Percentiles rank a stretch among this genome's conserved stretches.
These are phyloP conservation scores for Drosophila saltans DNA, from an alignment of 1,140 invertebrate species.

Conservation along the genomic window DNA sequence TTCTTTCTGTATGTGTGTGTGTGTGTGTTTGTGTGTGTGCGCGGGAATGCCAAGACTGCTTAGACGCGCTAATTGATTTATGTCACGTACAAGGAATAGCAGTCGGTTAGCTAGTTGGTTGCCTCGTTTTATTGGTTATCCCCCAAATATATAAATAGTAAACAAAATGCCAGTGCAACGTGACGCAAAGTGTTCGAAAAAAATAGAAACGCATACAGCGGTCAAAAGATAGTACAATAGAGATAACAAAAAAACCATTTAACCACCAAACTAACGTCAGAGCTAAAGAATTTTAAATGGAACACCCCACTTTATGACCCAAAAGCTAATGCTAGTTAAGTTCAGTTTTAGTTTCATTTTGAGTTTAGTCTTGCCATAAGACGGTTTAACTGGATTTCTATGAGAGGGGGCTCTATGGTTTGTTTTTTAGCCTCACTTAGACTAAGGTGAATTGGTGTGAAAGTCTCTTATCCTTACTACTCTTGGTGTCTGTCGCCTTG, in stretches of 20 bases:
- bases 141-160: conserved; percentile 53
- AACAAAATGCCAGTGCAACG: conserved; percentile 65
- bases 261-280: neutral
- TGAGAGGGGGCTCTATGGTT: too few relatives aligned
- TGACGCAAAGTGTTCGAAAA: conserved; percentile 58
- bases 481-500: too few relatives aligned
- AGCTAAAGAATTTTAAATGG: conserved; percentile 8
- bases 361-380: neutral
- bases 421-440: too few relatives aligned
- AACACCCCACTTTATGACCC: neutral
- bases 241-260: neutral
- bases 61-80: conserved; percentile 78
- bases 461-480: too few relatives aligned
- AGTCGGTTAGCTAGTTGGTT: conserved; percentile 14
- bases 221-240: conserved; percentile 9
- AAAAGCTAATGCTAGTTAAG: neutral
- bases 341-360: conserved; percentile 4
- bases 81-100: conserved; percentile 63
- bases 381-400: neutral
- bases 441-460: too few relatives aligned
- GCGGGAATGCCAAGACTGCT: conserved; percentile 55
- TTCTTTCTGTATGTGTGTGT: neutral
- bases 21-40: neutral
- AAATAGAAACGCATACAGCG: neutral
- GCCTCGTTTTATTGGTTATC: neutral